Base-by-base conservation (phyloP, 1,140 invertebrate genomes). In the Babylonia areolata region DNA sequence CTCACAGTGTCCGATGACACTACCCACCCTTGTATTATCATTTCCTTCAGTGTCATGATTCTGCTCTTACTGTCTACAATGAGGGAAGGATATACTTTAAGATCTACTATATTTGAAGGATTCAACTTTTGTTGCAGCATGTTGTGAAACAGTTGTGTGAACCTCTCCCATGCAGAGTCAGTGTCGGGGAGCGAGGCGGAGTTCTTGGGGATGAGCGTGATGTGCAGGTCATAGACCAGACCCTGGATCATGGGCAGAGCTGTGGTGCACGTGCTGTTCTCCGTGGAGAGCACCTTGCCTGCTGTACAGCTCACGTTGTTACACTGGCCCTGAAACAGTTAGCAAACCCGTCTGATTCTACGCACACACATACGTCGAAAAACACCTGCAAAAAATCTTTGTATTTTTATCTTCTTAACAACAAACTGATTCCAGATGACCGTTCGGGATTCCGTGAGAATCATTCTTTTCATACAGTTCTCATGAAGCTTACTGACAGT, bases 261-360 rank as follows among this genome's bases (percentile, higher is more conserved):
- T 33, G 80, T 81, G 51, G 3, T 64, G 31, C 80, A 81, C 80
- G 80, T 81, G 80, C 37, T 33, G 80, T 79, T 79, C 23, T 51
- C 78, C 20, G 40, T 12, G 80, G 15, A 31, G 1, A 81, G 17
- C n/a, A 58, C n/a, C 35, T 81, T 81, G n/a, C 80, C 80, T 15
- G 9, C 46, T 40, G 46, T 58, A 51, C 80, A 81, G 46, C 28
- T 81, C 80, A 81, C n/a, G 80, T 81, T 81, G 3, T 28, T 46
- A 20, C 80, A 81, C 31, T 20, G n/a, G 31, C 35, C 35, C 80
- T 81, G 80, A 64, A 81, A 81, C 78, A 80, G 46, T n/a, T n/a
- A n/a, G n/a, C n/a, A n/a, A n/a, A n/a, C n/a, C n/a, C n/a, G n/a
- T n/a, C n/a, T n/a, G n/a, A n/a, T n/a, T n/a, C n/a, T n/a, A n/a